phyloP scores from a whole-genome alignment of 2,113 vertebrate species.

The Riparia riparia region DNA sequence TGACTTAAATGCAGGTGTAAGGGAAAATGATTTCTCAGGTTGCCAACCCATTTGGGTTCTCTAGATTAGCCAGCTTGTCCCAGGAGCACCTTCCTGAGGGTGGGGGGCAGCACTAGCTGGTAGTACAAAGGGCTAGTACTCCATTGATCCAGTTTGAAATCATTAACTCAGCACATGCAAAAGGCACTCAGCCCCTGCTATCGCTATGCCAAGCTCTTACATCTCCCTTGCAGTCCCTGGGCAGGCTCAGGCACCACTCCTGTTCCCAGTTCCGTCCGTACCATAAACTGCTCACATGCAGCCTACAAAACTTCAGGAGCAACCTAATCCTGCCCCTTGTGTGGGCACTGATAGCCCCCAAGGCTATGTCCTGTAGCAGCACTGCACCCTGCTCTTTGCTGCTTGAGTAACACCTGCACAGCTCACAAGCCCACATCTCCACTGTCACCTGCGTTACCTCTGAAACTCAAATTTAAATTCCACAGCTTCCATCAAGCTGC shows the following conservation, averaged over 20 bases:
- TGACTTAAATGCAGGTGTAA: not conserved
- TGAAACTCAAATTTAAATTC: not conserved
- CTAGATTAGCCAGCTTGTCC: not conserved
- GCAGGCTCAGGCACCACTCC: not conserved
- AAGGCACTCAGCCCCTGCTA: not conserved
- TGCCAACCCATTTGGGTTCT: not conserved
- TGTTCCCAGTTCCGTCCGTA: not conserved
- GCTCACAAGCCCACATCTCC: not conserved
- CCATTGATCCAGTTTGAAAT: not conserved
- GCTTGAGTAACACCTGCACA: fast-evolving
- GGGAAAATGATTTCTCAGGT: not conserved
- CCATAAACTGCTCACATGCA: fast-evolving
- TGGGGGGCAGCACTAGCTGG: not conserved
- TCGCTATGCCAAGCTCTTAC: fast-evolving
- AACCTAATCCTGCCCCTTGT: not conserved
- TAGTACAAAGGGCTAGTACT: not conserved
- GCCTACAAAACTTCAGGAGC: not conserved
- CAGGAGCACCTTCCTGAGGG: not conserved
- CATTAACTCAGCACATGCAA: not conserved
- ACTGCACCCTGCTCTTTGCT: not conserved
- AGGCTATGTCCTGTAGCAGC: not conserved
- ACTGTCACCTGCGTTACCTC: not conserved
- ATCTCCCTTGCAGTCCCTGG: fast-evolving
- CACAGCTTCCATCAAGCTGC: not conserved
- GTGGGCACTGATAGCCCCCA: not conserved